Percentiles rank a stretch among this genome's conserved stretches.
These are phyloP conservation scores for Coelopa pilipes DNA, from an alignment of 2,888 invertebrate species.

Conservation along the genomic window DNA sequence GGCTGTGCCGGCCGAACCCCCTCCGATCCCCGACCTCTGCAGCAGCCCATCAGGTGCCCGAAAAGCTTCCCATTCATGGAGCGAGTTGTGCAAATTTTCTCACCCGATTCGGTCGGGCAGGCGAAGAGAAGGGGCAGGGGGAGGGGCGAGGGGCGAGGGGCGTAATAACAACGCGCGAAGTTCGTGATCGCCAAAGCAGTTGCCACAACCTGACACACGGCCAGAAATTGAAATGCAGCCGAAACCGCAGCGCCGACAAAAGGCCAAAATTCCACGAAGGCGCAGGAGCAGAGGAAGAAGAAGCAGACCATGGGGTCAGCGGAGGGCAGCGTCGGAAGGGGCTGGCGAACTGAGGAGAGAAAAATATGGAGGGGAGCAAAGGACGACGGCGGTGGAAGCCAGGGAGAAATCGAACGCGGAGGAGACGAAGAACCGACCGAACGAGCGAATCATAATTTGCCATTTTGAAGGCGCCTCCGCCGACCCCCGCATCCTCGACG, in stretches of 20 bases:
- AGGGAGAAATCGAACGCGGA: neutral
- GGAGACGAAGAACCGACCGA: neutral
- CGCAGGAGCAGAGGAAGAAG: no score
- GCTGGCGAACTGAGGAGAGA: no score
- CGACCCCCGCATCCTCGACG: neutral
- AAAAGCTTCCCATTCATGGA: no score
- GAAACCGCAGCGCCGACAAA: neutral
- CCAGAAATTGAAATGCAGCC: neutral
- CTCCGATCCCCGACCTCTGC: no score
- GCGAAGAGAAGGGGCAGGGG: neutral
- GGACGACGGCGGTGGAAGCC: no score
- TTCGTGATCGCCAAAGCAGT: slow-evolving; percentile 16
- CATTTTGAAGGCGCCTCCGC: neutral
- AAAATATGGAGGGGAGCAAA: no score
- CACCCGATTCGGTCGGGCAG: slow-evolving; percentile 2
- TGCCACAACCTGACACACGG: neutral
- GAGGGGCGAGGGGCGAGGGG: neutral
- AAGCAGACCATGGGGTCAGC: no score
- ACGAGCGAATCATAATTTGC: neutral
- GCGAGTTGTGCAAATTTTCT: slow-evolving; percentile 18
- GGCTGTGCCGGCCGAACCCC: neutral
- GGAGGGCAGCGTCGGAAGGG: no score
- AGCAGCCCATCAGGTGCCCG: no score
- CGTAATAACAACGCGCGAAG: neutral
- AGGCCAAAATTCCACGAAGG: neutral